Conservation (phyloP, 2,888 invertebrate species). For the Tetragnatha montana region DNA sequence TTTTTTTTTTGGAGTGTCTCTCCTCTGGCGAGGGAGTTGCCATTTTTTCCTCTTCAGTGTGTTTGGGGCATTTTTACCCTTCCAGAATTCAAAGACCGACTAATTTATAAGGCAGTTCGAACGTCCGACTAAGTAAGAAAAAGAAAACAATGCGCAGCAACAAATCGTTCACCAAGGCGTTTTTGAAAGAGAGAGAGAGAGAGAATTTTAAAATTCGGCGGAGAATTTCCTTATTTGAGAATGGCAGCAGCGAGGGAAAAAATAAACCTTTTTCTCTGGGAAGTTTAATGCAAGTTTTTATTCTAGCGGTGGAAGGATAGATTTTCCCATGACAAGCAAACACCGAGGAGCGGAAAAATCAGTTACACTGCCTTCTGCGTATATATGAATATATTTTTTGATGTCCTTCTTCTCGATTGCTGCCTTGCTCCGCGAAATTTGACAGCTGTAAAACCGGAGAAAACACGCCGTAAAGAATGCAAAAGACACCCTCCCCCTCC, state of each 20-base stretch:
- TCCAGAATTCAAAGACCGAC: constrained; percentile 6
- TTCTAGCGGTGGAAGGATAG: background rate
- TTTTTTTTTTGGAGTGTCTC: background rate
- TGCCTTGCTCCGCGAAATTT: constrained; percentile 21
- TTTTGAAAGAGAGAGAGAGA: background rate
- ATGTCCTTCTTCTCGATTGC: background rate
- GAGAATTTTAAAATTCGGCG: constrained; percentile 11
- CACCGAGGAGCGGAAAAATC: constrained; percentile 27
- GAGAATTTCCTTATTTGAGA: background rate
- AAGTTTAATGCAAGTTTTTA: background rate
- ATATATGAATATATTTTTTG: constrained; percentile 51
- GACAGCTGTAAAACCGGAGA: constrained; percentile 30
- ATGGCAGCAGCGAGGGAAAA: background rate
- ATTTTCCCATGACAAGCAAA: constrained; percentile 20
- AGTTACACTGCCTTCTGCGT: constrained; percentile 20
- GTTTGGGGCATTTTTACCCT: constrained; percentile 6
- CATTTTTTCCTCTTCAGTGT: background rate
- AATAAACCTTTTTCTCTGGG: background rate
- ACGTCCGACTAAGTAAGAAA: constrained; percentile 15
- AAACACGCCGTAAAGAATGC: constrained; percentile 42
- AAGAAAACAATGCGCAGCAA: constrained; percentile 37
- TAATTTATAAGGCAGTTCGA: constrained; percentile 44
- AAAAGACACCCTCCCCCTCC: constrained; percentile 16
- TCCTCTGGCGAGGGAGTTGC: background rate
- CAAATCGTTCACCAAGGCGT: background rate